Percentiles rank a stretch among this genome's conserved stretches.
phyloP scores from a whole-genome alignment of 2,888 invertebrate genomes.

The Leistus spinibarbis region DNA sequence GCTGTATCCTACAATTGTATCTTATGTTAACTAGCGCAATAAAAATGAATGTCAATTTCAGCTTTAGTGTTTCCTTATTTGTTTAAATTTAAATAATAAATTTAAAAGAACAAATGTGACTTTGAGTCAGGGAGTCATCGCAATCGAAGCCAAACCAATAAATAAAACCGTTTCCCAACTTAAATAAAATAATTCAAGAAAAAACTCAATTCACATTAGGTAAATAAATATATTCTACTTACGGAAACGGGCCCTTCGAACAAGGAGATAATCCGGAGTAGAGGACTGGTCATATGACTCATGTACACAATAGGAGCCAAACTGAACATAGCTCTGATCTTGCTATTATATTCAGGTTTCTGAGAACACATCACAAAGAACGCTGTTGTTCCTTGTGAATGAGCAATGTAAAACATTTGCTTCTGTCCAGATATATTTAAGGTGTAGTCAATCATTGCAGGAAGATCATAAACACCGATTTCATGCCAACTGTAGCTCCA shows the following conservation, averaged over 20 bases:
- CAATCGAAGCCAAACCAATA: not conserved
- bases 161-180: not conserved
- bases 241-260: not conserved
- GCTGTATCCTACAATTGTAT: no score
- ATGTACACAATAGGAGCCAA: constrained; percentile 66
- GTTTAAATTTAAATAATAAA: no score
- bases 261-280: constrained; percentile 39
- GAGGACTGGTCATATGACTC: constrained; percentile 57
- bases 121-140: not conserved
- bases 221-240: not conserved
- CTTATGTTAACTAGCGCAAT: no score
- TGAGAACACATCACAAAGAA: constrained; percentile 63
- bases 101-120: no score
- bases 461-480: constrained; percentile 62
- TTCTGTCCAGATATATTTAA: constrained; percentile 53
- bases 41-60: no score
- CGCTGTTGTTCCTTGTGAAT: constrained; percentile 66
- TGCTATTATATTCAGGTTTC: constrained; percentile 61
- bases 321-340: constrained; percentile 61
- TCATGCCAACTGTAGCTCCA: constrained; percentile 60
- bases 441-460: constrained; percentile 61
- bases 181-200: not conserved
- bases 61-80: no score
- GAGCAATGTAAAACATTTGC: constrained; percentile 64
- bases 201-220: not conserved